Percentiles rank a stretch among this genome's conserved stretches.
Conservation (phyloP, 2,113 vertebrate genomes). For the Nibea coibor region DNA sequence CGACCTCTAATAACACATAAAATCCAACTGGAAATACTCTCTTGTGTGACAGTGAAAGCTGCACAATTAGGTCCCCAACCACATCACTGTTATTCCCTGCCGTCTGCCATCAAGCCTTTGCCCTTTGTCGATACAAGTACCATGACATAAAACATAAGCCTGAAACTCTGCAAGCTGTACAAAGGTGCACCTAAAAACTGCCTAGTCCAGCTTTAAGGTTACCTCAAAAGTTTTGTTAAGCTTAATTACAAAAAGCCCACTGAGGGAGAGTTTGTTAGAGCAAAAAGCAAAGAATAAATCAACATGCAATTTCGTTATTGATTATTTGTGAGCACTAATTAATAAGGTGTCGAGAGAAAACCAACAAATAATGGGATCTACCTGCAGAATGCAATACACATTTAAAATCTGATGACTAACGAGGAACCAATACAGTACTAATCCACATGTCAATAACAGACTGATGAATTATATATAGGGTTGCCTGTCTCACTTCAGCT, state of each 20-base stretch:
- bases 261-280: not conserved
- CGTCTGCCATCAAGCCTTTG: no score
- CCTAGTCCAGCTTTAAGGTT: not conserved
- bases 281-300: not conserved
- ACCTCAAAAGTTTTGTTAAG: not conserved
- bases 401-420: not conserved
- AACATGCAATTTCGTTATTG: not conserved
- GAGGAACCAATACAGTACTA: not conserved
- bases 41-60: no score
- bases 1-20: no score
- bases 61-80: no score
- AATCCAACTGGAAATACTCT: no score
- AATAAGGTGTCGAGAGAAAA: slow-evolving; percentile 5
- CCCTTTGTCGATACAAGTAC: no score
- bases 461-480: not conserved
- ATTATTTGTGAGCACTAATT: slow-evolving; percentile 20
- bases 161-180: no score
- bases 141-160: no score
- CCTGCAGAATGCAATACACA: slow-evolving; percentile 1
- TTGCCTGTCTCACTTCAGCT: not conserved
- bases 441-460: slow-evolving; percentile 14
- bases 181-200: no score
- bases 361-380: not conserved
- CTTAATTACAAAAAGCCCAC: not conserved
- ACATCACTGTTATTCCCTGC: no score